A percentile compares a stretch with the other conserved stretches of the same genome.
Conservation (phyloP, 2,888 invertebrate species). For the Caenorhabditis sulstoni region DNA sequence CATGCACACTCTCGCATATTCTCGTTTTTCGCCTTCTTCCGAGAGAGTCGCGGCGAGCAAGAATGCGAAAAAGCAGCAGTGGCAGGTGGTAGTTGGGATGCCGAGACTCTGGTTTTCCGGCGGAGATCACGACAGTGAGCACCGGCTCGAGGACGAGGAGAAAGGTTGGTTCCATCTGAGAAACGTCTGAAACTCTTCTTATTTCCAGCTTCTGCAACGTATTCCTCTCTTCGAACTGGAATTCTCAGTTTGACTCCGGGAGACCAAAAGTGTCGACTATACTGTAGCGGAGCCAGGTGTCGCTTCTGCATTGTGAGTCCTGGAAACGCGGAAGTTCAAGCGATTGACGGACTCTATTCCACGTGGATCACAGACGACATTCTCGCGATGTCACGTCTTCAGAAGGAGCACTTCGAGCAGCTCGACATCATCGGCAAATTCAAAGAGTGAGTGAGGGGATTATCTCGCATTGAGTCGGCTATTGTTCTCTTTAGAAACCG, state of each 20-base stretch:
- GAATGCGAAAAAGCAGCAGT: slow-evolving; percentile 8
- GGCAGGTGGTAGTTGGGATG: slow-evolving; percentile 19
- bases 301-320: slow-evolving; percentile 85
- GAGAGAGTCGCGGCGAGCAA: too few species aligned
- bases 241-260: slow-evolving; percentile 68
- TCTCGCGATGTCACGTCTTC: slow-evolving; percentile 91
- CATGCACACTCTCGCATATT: too few species aligned
- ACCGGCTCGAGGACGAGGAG: slow-evolving; percentile 28
- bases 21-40: slow-evolving; percentile 9
- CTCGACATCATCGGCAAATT: slow-evolving; percentile 89
- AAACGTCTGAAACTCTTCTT: background rate
- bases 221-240: slow-evolving; percentile 65
- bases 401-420: slow-evolving; percentile 86
- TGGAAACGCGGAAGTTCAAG: slow-evolving; percentile 83
- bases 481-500: slow-evolving; percentile 84
- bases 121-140: slow-evolving; percentile 1
- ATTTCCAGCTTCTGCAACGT: slow-evolving; percentile 66
- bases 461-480: background rate
- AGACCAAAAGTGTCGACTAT: slow-evolving; percentile 82
- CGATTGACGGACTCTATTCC: slow-evolving; percentile 89
- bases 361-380: slow-evolving; percentile 92
- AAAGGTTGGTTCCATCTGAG: slow-evolving; percentile 21
- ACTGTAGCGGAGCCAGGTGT: slow-evolving; percentile 90
- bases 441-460: slow-evolving; percentile 83
- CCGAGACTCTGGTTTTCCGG: slow-evolving; percentile 32